Percentiles rank a stretch among this genome's conserved stretches.
Conservation (phyloP, 2,888 invertebrate genomes). For the Metacarcinus magister region DNA sequence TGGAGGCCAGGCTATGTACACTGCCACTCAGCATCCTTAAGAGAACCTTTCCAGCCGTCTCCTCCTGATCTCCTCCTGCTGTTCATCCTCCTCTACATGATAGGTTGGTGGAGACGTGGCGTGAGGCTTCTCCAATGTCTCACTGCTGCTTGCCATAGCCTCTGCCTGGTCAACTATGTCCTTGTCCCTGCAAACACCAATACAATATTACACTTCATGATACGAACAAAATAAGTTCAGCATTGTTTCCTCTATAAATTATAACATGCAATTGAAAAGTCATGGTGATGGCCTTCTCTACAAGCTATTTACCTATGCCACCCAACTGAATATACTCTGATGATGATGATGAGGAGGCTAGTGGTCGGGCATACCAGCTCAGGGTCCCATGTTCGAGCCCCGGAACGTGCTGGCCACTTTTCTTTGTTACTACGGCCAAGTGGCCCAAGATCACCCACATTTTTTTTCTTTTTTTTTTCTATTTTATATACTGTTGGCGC, state of each 20-base stretch:
- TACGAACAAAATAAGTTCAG: background rate
- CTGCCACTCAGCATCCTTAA: slow-evolving; percentile 27
- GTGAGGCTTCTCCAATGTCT: background rate
- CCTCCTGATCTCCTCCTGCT: slow-evolving; percentile 31
- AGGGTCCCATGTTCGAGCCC: too few species aligned
- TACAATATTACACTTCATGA: background rate
- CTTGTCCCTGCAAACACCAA: slow-evolving; percentile 1
- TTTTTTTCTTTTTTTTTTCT: too few species aligned
- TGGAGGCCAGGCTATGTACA: background rate
- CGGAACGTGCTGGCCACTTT: too few species aligned
- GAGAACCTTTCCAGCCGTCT: slow-evolving; percentile 45
- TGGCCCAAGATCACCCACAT: too few species aligned
- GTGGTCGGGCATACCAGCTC: too few species aligned
- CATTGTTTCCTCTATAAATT: background rate
- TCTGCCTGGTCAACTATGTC: background rate
- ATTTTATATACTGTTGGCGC: too few species aligned
- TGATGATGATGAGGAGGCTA: too few species aligned
- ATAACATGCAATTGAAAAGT: background rate
- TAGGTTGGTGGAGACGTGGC: background rate
- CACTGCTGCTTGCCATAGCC: background rate
- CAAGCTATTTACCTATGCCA: background rate
- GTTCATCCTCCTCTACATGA: background rate
- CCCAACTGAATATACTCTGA: too few species aligned
- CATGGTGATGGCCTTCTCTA: too few species aligned
- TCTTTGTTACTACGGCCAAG: too few species aligned